Percentiles rank a stretch among this genome's conserved stretches.
Conservation (phyloP, 2,797 vertebrate genomes). For the Trichosurus vulpecula region DNA sequence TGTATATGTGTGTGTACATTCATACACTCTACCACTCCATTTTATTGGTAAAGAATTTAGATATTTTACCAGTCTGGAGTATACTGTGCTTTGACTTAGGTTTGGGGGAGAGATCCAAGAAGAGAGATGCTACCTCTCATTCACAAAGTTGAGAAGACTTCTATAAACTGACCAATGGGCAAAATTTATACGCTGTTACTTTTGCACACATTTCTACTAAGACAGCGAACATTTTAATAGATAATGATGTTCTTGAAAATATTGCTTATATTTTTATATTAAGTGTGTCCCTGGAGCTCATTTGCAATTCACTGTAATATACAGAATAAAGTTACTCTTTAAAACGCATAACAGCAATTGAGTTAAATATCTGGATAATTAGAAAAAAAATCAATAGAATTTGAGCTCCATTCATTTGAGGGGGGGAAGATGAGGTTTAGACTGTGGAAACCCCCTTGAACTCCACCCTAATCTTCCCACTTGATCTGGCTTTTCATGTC, state of each 20-base stretch:
- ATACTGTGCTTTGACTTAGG: constrained; percentile 20
- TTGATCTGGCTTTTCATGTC: too few relatives aligned
- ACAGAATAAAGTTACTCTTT: neutral
- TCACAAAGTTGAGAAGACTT: constrained; percentile 21
- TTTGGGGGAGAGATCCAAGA: constrained; percentile 1
- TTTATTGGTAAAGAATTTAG: neutral
- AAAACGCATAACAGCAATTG: neutral
- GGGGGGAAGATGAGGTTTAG: too few relatives aligned
- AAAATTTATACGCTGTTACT: neutral
- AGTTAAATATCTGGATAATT: neutral
- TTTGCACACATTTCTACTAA: neutral
- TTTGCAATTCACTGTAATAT: constrained; percentile 3
- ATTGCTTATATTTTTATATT: constrained; percentile 1
- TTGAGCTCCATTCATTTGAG: too few relatives aligned
- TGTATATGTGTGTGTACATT: neutral
- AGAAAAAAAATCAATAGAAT: too few relatives aligned
- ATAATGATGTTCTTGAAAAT: neutral
- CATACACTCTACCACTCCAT: neutral
- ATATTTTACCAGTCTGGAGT: neutral
- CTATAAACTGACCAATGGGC: neutral
- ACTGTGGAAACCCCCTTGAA: too few relatives aligned
- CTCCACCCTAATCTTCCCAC: too few relatives aligned
- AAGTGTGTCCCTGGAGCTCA: neutral
- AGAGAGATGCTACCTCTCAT: constrained; percentile 19
- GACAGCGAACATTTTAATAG: constrained; percentile 23